A percentile compares a stretch with the other conserved stretches of the same genome.
Evolutionary conservation across 1,140 invertebrate genomes (phyloP).

Genomic region (Anthonomus grandis): DNA sequence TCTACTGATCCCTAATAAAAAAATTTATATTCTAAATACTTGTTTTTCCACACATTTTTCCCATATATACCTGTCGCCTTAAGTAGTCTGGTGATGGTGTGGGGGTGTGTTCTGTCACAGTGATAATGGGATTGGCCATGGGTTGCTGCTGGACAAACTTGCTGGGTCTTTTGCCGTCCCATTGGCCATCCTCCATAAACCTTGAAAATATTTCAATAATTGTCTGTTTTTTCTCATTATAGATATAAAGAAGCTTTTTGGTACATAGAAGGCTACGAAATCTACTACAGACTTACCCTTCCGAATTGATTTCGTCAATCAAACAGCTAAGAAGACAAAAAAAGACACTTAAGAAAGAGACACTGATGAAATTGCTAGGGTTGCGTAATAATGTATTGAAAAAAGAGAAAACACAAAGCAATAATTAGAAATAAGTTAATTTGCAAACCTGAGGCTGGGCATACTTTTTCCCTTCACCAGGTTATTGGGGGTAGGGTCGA

Average conservation of each 20-base stretch:
- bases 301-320: constrained; percentile 77
- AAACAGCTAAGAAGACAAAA: constrained; percentile 71
- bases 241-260: too few relatives aligned
- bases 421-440: neutral
- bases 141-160: constrained; percentile 33
- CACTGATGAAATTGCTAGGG: too few relatives aligned
- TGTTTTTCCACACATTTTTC: too few relatives aligned
- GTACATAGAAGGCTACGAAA: too few relatives aligned
- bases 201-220: constrained; percentile 48
- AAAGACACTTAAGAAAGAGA: constrained; percentile 48
- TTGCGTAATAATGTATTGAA: neutral
- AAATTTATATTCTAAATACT: constrained; percentile 11
- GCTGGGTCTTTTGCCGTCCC: constrained; percentile 52
- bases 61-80: constrained; percentile 64
- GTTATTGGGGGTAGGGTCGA: constrained; percentile 60
- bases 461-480: constrained; percentile 92
- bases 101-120: constrained; percentile 92
- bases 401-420: neutral
- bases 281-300: constrained; percentile 71
- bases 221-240: too few relatives aligned
- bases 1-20: constrained; percentile 67
- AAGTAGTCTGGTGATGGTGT: constrained; percentile 81
- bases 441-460: constrained; percentile 82
- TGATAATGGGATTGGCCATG: constrained; percentile 86
- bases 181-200: constrained; percentile 60